Conservation (phyloP, 2,113 vertebrate species). For the Pitta sordida region DNA sequence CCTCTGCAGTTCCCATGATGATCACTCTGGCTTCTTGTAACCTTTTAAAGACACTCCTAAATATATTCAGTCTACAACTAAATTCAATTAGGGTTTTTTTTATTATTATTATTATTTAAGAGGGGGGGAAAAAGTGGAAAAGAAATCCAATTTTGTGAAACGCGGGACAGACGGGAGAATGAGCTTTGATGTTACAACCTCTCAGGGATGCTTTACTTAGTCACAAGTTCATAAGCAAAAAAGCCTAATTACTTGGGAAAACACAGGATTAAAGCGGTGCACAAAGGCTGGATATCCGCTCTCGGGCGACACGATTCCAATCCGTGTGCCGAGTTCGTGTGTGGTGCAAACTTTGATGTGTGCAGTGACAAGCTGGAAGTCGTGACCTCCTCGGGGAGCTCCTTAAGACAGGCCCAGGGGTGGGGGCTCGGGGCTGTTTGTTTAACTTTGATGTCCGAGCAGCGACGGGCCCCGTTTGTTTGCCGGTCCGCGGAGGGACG, state of each 20-base stretch:
- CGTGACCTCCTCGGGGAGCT: conserved; percentile 63
- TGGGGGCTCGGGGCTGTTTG: conserved; percentile 70
- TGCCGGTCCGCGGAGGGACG: conserved; percentile 67
- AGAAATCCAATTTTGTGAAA: conserved; percentile 88
- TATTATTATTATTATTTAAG: conserved; percentile 26
- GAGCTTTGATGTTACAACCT: conserved; percentile 79
- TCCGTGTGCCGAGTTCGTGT: conserved; percentile 77
- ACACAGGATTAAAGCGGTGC: conserved; percentile 69
- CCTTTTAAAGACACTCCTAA: conserved; percentile 59
- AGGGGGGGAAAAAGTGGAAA: conserved; percentile 13
- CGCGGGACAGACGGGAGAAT: conserved; percentile 63
- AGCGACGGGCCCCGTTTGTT: conserved; percentile 74
- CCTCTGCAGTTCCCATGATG: conserved; percentile 57
- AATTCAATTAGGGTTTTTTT: conserved; percentile 72
- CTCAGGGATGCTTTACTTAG: conserved; percentile 75
- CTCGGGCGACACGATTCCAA: conserved; percentile 59
- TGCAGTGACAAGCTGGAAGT: conserved; percentile 73
- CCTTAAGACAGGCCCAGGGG: conserved; percentile 45
- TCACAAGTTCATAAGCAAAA: conserved; percentile 83
- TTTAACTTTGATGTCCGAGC: conserved; percentile 89
- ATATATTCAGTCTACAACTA: conserved; percentile 69
- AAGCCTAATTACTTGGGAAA: conserved; percentile 76
- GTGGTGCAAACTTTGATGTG: conserved; percentile 80
- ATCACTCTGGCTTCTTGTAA: conserved; percentile 44
- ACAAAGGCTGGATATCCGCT: conserved; percentile 77